Percentiles rank a stretch among this genome's conserved stretches.
Evolutionary conservation across 2,113 vertebrate species (phyloP).

Genomic region (Chelonoidis abingdonii): DNA sequence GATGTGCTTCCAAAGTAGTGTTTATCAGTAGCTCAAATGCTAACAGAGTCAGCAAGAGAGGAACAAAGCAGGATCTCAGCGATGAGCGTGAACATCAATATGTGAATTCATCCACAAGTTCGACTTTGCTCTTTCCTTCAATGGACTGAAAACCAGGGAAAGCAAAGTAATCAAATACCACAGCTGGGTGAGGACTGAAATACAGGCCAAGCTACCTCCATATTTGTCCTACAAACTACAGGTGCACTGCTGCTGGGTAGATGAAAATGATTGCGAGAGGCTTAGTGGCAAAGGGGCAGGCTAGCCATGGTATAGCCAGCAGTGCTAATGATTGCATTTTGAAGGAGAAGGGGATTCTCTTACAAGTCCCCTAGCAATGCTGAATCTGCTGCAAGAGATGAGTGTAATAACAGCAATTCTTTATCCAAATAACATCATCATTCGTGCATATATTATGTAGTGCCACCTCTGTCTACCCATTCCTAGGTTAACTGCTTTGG

Average conservation of each 20-base stretch:
- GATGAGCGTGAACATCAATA: rapidly evolving
- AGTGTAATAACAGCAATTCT: not conserved
- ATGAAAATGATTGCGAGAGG: not conserved
- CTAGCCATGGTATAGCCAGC: not conserved
- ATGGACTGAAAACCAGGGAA: not conserved
- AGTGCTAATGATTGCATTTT: not conserved
- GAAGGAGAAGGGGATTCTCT: not conserved
- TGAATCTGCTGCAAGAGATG: not conserved
- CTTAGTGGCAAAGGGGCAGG: not conserved
- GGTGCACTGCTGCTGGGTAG: not conserved
- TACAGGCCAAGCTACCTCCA: not conserved
- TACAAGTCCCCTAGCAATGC: not conserved
- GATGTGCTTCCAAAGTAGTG: not conserved
- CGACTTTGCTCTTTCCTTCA: not conserved
- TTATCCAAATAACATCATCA: rapidly evolving
- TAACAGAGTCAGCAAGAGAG: not conserved
- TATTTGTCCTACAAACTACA: not conserved
- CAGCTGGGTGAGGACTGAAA: not conserved
- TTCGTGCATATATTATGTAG: not conserved
- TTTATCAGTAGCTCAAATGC: not conserved
- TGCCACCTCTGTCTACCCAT: not conserved
- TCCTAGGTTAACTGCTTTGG: not conserved
- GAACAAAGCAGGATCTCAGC: not conserved
- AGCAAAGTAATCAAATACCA: not conserved
- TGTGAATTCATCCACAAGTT: not conserved